Evolutionary conservation across 2,888 invertebrate species (phyloP), one percentile per base, ranked within the genome.

Genomic region (Sphecodes monilicornis): DNA sequence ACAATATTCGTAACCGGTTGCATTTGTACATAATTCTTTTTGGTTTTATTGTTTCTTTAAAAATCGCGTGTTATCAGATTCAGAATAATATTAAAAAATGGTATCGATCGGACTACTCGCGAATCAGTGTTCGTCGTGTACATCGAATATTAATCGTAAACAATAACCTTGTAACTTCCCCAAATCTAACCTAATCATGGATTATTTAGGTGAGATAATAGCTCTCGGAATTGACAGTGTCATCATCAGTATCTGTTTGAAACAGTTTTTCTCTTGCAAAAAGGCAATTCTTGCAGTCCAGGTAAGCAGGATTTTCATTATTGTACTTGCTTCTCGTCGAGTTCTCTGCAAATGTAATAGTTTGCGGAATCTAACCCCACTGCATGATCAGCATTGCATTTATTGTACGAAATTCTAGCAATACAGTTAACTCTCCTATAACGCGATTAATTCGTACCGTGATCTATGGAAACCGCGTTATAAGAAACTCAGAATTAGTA

Each of bases 181-280:
- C 77, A 88, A 90, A 88, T 81, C 80, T 92, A 92, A 92, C 91
- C 88, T 91, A 88, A 93, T 90, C 88, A 97, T 97, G 97, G 98
- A 98, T 93, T 97, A 97, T 94, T 93, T 98, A 84, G 97, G 97
- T 43, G 98, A 98, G 95, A 96, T 96, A 71, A 95, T 98, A 87
- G 96, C 97, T 36, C 95, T 98, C 74, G 97, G 97, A 46, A 96
- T 98, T 76, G 98, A 98, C 94, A 96, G 97, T 39, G 93, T 98
- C 46, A 96, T 98, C 91, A 96, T 98, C 85, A 97, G 97, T 0
- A 95, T 97, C 81, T 98, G 97, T 93, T 95, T 97, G 57, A 97
- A 96, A 92, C 97, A 97, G 94, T 97, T 97, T 95, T 96, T 96
- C 91, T 96, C 96, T 94, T 97, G 97, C 95, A 97, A 97, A 95